phyloP scores from a whole-genome alignment of 2,113 vertebrate genomes.

The Saccopteryx leptura region DNA sequence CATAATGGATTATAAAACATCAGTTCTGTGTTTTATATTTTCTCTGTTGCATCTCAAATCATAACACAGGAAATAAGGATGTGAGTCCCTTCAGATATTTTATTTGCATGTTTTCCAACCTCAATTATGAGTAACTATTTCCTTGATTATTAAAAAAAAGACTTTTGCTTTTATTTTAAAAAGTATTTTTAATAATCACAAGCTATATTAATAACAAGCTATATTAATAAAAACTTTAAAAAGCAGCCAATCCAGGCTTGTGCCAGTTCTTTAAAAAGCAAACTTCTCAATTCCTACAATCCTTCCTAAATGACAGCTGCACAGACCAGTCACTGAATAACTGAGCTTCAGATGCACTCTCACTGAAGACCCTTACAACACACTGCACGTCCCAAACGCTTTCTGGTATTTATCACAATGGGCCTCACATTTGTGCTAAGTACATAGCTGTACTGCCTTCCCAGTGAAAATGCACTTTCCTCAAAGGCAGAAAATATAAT shows the following conservation, averaged over 20 bases:
- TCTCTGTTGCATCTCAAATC: background rate
- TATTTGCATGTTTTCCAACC: background rate
- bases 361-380: background rate
- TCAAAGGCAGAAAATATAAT: background rate
- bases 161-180: background rate
- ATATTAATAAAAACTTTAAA: background rate
- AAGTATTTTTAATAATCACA: background rate
- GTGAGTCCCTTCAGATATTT: background rate
- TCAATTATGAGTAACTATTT: background rate
- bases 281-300: background rate
- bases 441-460: background rate
- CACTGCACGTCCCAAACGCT: background rate
- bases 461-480: background rate
- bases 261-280: background rate
- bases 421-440: background rate
- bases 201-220: background rate
- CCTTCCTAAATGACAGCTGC: background rate
- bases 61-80: background rate
- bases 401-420: background rate
- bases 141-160: background rate
- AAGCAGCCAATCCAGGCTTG: background rate
- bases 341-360: background rate
- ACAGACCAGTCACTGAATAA: background rate
- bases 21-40: background rate
- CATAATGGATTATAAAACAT: constrained; percentile 11